Evolutionary conservation across 2,797 vertebrate species (phyloP).

Genomic region (Trachurus trachurus): DNA sequence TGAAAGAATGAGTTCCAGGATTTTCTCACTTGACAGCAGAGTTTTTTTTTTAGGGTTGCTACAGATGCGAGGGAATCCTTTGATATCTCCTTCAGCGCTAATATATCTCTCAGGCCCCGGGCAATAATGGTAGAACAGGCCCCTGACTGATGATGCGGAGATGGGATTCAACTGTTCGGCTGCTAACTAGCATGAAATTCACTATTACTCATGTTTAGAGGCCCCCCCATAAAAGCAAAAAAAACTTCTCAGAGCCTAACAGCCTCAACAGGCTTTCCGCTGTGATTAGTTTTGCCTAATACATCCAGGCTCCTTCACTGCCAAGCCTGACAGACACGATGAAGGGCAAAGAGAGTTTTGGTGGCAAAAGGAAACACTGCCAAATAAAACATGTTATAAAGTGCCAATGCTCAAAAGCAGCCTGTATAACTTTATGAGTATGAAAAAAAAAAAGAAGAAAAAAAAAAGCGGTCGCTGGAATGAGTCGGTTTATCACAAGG

Average conservation of each 20-base stretch:
- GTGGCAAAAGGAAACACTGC: constrained; percentile 53
- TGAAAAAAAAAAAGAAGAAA: constrained; percentile 41
- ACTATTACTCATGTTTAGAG: constrained; percentile 77
- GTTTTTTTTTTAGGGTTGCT: constrained; percentile 24
- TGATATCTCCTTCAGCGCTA: constrained; percentile 54
- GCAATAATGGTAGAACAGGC: constrained; percentile 48
- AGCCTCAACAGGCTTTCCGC: constrained; percentile 49
- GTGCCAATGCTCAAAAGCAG: constrained; percentile 61
- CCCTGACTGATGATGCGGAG: constrained; percentile 65
- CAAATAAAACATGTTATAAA: constrained; percentile 64
- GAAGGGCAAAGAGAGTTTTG: constrained; percentile 37
- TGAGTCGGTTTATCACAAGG: constrained; percentile 75
- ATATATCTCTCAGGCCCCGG: constrained; percentile 39
- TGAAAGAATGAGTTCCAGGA: constrained; percentile 23
- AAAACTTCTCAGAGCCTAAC: constrained; percentile 49
- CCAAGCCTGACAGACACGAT: constrained; percentile 58
- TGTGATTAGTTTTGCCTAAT: constrained; percentile 68
- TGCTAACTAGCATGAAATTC: constrained; percentile 75
- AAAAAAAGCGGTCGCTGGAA: constrained; percentile 28
- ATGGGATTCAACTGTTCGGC: constrained; percentile 67
- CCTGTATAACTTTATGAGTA: constrained; percentile 67
- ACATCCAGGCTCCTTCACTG: constrained; percentile 62
- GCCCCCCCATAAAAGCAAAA: constrained; percentile 41
- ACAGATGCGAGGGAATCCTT: constrained; percentile 46
- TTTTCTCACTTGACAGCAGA: constrained; percentile 38